Percentiles rank a stretch among this genome's conserved stretches.
Conservation (phyloP, 2,797 vertebrate genomes). For the Danio albolineatus region DNA sequence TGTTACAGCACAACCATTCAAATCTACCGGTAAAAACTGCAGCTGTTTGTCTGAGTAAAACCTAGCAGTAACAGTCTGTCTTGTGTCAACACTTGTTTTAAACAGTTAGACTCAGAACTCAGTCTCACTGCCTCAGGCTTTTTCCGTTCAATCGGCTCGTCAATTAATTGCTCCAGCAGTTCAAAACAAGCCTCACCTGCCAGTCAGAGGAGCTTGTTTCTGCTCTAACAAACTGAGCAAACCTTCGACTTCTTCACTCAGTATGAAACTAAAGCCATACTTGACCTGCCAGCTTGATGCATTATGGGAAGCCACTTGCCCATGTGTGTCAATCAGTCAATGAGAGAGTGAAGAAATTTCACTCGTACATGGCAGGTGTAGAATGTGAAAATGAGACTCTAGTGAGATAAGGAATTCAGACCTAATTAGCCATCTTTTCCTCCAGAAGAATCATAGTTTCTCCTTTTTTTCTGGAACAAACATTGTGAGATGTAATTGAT, state of each 20-base stretch:
- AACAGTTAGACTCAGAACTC: conserved; percentile 6
- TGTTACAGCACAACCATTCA: not conserved
- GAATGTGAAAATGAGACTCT: conserved; percentile 76
- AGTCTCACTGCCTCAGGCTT: conserved; percentile 65
- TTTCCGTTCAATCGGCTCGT: conserved; percentile 47
- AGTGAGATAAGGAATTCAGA: conserved; percentile 70
- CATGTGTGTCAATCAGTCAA: conserved; percentile 77
- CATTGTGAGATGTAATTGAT: conserved; percentile 71
- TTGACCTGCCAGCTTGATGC: conserved; percentile 73
- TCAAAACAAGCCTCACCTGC: conserved; percentile 69
- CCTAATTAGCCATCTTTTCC: conserved; percentile 68
- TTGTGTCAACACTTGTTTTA: conserved; percentile 28
- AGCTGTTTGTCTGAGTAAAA: not conserved
- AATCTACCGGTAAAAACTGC: not conserved
- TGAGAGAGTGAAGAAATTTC: conserved; percentile 71
- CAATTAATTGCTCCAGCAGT: conserved; percentile 65
- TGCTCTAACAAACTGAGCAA: conserved; percentile 66
- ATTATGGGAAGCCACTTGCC: conserved; percentile 71
- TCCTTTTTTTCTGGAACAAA: conserved; percentile 45
- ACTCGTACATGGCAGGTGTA: conserved; percentile 62
- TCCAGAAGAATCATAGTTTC: not conserved
- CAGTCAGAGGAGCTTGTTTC: conserved; percentile 75
- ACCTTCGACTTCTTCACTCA: conserved; percentile 62
- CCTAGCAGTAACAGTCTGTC: not conserved
- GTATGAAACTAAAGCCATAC: conserved; percentile 66